Evolutionary conservation across 2,113 vertebrate genomes (phyloP), one percentile per base, ranked within the genome.

Genomic region (Dasyornis broadbenti): DNA sequence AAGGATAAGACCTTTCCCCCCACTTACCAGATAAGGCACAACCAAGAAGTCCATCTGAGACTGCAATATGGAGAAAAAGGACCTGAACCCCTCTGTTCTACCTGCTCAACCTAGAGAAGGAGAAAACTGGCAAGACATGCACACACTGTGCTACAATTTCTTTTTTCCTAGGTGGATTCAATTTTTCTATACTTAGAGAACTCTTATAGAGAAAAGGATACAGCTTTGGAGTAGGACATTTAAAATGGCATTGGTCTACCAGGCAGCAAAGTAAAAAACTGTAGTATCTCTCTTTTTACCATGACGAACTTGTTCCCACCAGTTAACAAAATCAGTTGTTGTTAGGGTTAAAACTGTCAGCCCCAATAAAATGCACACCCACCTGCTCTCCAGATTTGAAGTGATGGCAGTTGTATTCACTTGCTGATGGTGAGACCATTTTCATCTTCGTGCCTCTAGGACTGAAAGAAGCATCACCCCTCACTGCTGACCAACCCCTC

Each of bases 121-220:
- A 77, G 5, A 33, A 75, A 79, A 85, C 28, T 50, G 20, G 24
- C 5, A 93, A 82, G 44, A 50, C 10, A 13, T 1, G 13, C 4
- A 53, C 7, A 19, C 7, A 40, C 73, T 3, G 3, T 27, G 7
- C 26, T 50, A 54, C 1, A 6, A 2, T 1, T 37, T 63, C n/a
- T 42, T 33, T 52, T 35, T 37, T 23, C 15, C 23, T 30, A 17
- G 4, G 1, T 4, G 2, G 8, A 19, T 53, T 69, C 8, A 44
- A 30, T 42, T 15, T 69, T 77, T 56, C 31, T 31, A 5, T 11
- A 61, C n/a, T 37, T 40, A 31, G 63, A 61, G 15, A 93, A 53
- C 6, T 37, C 5, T 28, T 39, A 21, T 1, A 7, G n/a, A 78
- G 42, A 70, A 84, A 40, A 87, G 8, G n/a, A 37, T 47, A 69